phyloP scores from a whole-genome alignment of 2,113 vertebrate species.

The Lates calcarifer region DNA sequence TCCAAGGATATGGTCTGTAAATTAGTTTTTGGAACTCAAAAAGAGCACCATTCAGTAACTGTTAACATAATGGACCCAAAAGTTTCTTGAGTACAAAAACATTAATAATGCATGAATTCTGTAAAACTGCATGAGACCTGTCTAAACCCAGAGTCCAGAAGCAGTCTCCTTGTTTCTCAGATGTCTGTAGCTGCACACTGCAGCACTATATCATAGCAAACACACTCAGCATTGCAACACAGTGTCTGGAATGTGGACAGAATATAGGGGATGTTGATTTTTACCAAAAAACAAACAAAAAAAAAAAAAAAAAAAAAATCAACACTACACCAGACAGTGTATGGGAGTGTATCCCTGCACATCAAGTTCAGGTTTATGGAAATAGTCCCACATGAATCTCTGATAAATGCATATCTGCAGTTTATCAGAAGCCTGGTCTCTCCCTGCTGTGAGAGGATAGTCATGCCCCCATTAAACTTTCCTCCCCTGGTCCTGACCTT shows the following conservation, averaged over 20 bases:
- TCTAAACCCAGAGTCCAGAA: conserved; percentile 39
- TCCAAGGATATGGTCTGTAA: conserved; percentile 3
- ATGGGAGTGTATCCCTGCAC: not conserved
- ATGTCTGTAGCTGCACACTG: conserved; percentile 50
- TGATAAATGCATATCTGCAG: not conserved
- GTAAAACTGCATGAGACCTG: conserved; percentile 54
- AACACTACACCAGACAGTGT: not conserved
- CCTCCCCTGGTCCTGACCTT: conserved; percentile 10
- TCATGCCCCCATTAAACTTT: not conserved
- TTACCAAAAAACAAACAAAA: not conserved
- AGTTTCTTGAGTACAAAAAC: conserved; percentile 23
- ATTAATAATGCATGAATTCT: conserved; percentile 62
- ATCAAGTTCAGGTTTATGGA: conserved; percentile 2
- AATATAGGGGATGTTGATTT: conserved; percentile 34
- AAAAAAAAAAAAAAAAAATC: not conserved
- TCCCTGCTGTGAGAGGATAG: not conserved
- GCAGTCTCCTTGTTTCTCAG: conserved; percentile 41
- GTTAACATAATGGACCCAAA: conserved; percentile 42
- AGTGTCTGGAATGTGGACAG: conserved; percentile 16
- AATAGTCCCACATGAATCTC: not conserved
- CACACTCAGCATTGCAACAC: conserved; percentile 28
- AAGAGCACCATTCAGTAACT: conserved; percentile 29
- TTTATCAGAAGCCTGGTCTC: not conserved
- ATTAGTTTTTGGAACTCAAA: conserved; percentile 21
- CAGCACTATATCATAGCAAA: conserved; percentile 49